phyloP scores from a whole-genome alignment of 1,140 invertebrate species.

The Homarus americanus region DNA sequence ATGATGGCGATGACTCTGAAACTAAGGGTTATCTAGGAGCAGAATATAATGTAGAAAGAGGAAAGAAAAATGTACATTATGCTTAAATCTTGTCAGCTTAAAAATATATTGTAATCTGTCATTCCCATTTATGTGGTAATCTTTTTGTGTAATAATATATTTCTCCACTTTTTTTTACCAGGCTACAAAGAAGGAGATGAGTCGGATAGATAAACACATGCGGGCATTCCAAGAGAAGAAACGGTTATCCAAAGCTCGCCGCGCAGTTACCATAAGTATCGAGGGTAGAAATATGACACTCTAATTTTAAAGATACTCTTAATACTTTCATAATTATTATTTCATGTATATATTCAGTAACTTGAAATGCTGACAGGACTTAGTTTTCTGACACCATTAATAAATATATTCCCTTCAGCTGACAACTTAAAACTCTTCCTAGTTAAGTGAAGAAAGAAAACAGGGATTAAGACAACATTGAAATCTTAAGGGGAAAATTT shows the following conservation, averaged over 20 bases:
- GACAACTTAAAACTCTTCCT: too few relatives aligned
- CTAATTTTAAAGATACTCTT: background rate
- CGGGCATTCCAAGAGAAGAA: conserved; percentile 93
- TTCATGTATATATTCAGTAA: conserved; percentile 1
- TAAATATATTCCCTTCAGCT: too few relatives aligned
- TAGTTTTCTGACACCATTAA: too few relatives aligned
- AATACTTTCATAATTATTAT: background rate
- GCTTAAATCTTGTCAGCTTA: too few relatives aligned
- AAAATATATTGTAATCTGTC: background rate
- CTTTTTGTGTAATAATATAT: background rate
- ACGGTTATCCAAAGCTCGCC: conserved; percentile 85
- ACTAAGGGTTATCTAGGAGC: too few relatives aligned
- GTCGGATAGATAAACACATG: conserved; percentile 93
- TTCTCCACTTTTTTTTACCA: conserved; percentile 76
- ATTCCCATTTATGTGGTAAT: background rate
- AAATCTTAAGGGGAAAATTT: too few relatives aligned
- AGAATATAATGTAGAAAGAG: too few relatives aligned
- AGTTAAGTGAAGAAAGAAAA: too few relatives aligned
- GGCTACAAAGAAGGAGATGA: conserved; percentile 89
- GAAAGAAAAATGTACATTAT: too few relatives aligned
- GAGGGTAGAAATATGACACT: conserved; percentile 95
- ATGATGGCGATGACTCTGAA: too few relatives aligned
- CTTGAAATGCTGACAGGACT: too few relatives aligned
- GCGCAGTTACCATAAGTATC: conserved; percentile 95
- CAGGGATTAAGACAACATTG: too few relatives aligned